phyloP scores from a whole-genome alignment of 2,113 vertebrate genomes.

The Nothobranchius furzeri region DNA sequence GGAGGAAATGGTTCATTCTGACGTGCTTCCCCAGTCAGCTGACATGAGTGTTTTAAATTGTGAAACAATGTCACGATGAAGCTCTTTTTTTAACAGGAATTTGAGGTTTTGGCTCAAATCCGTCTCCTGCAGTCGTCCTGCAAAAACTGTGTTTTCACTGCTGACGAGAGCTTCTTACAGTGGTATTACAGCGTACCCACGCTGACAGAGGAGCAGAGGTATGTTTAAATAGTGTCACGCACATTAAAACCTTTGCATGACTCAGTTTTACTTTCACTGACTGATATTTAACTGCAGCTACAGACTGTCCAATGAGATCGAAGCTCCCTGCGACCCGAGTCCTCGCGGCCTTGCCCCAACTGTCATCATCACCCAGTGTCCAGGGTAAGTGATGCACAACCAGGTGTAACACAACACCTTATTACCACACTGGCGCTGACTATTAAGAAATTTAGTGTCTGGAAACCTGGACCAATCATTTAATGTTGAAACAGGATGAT shows the following conservation, averaged over 20 bases:
- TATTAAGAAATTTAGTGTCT: too few species aligned
- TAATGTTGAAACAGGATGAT: too few species aligned
- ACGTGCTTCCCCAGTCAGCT: neutral
- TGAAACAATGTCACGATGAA: conserved; percentile 21
- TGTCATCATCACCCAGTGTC: conserved; percentile 86
- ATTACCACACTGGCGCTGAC: too few species aligned
- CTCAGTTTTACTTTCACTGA: neutral
- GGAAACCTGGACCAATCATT: too few species aligned
- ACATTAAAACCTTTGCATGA: too few species aligned
- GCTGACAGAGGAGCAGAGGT: conserved; percentile 84
- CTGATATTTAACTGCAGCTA: conserved; percentile 67
- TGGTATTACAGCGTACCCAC: conserved; percentile 84
- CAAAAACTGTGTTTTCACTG: conserved; percentile 81
- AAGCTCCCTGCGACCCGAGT: conserved; percentile 74
- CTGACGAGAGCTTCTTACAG: conserved; percentile 76
- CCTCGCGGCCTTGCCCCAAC: conserved; percentile 77
- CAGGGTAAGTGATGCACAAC: conserved; percentile 77
- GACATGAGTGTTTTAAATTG: neutral
- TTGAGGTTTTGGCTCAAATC: conserved; percentile 89
- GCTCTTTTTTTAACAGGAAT: conserved; percentile 80
- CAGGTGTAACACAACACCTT: too few species aligned
- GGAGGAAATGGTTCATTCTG: too few species aligned
- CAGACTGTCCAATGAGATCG: conserved; percentile 86
- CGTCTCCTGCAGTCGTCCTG: conserved; percentile 87
- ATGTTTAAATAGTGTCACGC: neutral